Percentiles rank a stretch among this genome's conserved stretches.
Evolutionary conservation across 2,888 invertebrate genomes (phyloP).

Genomic region (Taenaris catops): DNA sequence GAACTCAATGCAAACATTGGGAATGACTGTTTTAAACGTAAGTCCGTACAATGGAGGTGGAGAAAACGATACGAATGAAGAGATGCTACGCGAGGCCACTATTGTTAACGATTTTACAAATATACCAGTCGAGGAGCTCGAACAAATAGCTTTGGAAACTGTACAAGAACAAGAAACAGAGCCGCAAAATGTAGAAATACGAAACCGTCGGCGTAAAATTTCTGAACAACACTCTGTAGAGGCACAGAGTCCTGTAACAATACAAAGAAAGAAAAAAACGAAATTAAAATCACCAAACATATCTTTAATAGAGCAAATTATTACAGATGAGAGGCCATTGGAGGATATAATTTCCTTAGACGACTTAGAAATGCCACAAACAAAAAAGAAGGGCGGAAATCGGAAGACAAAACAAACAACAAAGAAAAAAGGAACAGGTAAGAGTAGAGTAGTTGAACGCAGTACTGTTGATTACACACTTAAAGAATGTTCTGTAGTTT

Average conservation of each 20-base stretch:
- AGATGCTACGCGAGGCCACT: constrained; percentile 38
- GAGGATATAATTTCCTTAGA: constrained; percentile 66
- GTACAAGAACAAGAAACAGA: constrained; percentile 32
- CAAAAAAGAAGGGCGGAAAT: constrained; percentile 26
- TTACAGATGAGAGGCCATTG: constrained; percentile 59
- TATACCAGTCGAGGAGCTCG: constrained; percentile 63
- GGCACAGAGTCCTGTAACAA: constrained; percentile 40
- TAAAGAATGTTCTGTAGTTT: constrained; percentile 50
- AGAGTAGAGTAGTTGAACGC: constrained; percentile 25
- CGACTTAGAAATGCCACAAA: constrained; percentile 44
- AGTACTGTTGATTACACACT: constrained; percentile 28
- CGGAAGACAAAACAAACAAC: constrained; percentile 27
- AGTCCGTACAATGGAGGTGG: constrained; percentile 34
- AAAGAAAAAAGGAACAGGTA: constrained; percentile 33
- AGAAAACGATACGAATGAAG: constrained; percentile 27
- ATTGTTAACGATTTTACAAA: constrained; percentile 58
- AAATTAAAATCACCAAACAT: constrained; percentile 55
- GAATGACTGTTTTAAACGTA: constrained; percentile 65
- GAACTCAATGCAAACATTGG: constrained; percentile 48
- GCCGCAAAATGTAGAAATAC: constrained; percentile 29
- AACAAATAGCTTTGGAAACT: constrained; percentile 57
- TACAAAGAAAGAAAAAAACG: constrained; percentile 31
- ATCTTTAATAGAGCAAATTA: constrained; percentile 64
- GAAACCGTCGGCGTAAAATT: constrained; percentile 34
- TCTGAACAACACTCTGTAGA: constrained; percentile 32